phyloP scores from a whole-genome alignment of 1,140 invertebrate genomes.

The Panagrolaimus sp. region DNA sequence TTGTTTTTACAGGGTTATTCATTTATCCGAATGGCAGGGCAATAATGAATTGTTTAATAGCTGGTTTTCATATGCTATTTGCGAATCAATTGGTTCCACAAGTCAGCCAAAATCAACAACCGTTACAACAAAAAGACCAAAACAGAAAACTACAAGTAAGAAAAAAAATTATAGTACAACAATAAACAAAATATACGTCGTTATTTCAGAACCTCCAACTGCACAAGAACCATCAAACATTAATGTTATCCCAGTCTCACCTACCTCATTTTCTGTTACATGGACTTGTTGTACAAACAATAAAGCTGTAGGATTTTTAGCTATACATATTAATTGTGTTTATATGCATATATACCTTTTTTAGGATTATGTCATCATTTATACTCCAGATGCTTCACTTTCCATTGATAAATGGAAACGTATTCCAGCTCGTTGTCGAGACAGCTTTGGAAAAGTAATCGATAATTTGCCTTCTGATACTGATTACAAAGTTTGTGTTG shows the following conservation, averaged over 20 bases:
- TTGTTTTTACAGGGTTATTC: conserved; percentile 44
- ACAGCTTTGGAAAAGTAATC: conserved; percentile 42
- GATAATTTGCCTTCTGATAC: conserved; percentile 38
- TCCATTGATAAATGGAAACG: conserved; percentile 39
- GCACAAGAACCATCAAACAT: conserved; percentile 42
- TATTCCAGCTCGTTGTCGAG: conserved; percentile 37
- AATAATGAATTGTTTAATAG: conserved; percentile 43
- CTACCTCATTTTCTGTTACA: conserved; percentile 43
- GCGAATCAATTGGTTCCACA: conserved; percentile 35
- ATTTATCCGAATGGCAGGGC: conserved; percentile 41
- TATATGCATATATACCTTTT: conserved; percentile 9
- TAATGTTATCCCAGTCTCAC: conserved; percentile 39
- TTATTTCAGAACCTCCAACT: conserved; percentile 10
- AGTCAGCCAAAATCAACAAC: conserved; percentile 23
- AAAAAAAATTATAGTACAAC: conserved; percentile 11
- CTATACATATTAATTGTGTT: not conserved
- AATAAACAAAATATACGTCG: not conserved
- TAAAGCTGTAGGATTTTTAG: conserved; percentile 33
- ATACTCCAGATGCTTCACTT: conserved; percentile 42
- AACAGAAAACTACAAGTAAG: conserved; percentile 19
- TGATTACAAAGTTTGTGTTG: conserved; percentile 47
- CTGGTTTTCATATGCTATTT: conserved; percentile 51
- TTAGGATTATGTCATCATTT: conserved; percentile 49
- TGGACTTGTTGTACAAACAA: conserved; percentile 54
- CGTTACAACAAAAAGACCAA: conserved; percentile 22